Evolutionary conservation across 2,888 invertebrate species (phyloP).

Genomic region (Chloroclystis v-ata): DNA sequence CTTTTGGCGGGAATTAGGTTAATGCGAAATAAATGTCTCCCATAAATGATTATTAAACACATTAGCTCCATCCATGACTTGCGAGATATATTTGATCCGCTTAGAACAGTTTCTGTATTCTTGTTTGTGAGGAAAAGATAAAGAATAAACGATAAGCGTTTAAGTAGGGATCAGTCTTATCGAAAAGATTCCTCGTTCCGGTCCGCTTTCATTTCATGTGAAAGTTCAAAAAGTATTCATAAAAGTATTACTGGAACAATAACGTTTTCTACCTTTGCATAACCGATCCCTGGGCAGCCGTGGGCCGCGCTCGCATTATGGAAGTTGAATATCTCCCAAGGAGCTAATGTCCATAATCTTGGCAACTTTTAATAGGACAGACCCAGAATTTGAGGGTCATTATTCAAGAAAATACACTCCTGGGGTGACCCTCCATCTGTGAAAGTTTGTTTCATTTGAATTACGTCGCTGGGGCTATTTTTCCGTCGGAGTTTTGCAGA

Average conservation of each 20-base stretch:
- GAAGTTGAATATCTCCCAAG: conserved; percentile 61
- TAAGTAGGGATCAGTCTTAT: neutral
- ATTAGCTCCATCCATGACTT: neutral
- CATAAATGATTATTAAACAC: conserved; percentile 11
- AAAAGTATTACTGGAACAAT: conserved; percentile 10
- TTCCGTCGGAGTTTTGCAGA: conserved; percentile 21
- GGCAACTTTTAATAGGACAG: conserved; percentile 74
- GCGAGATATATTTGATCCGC: neutral
- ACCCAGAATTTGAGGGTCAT: conserved; percentile 67
- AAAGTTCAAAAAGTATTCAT: conserved; percentile 8
- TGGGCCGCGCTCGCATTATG: conserved; percentile 45
- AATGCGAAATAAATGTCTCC: conserved; percentile 23
- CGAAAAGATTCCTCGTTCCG: neutral
- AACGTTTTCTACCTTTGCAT: conserved; percentile 28
- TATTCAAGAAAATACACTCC: conserved; percentile 68
- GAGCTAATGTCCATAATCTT: conserved; percentile 73
- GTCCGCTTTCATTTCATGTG: conserved; percentile 5
- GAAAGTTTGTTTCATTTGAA: conserved; percentile 32
- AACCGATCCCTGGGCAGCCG: conserved; percentile 34
- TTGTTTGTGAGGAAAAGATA: neutral
- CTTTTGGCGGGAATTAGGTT: conserved; percentile 28
- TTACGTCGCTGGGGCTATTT: conserved; percentile 29
- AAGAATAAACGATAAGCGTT: neutral
- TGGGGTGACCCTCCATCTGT: conserved; percentile 34
- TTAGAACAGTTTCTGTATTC: neutral